Conservation (phyloP, 2,113 vertebrate species). For the Rhinopomastus cyanomelas region DNA sequence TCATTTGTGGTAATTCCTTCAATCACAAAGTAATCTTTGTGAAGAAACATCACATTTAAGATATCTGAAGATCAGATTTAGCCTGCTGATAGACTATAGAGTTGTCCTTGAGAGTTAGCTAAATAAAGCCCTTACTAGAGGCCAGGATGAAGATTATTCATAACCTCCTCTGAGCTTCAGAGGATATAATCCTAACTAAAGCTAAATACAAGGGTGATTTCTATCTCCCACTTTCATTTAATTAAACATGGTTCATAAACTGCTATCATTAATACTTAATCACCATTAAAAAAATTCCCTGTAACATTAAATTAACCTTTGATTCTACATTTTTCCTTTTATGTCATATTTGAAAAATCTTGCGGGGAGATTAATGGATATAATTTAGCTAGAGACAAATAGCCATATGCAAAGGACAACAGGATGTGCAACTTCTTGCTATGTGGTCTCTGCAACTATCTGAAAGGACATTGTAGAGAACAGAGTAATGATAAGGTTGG, state of each 20-base stretch:
- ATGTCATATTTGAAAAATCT: constrained; percentile 1
- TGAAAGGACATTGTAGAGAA: too few relatives aligned
- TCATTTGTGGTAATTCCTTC: not conserved
- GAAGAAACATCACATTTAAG: not conserved
- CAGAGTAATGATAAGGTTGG: too few relatives aligned
- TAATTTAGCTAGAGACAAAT: not conserved
- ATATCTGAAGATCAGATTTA: not conserved
- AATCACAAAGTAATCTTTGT: not conserved
- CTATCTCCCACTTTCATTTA: constrained; percentile 16
- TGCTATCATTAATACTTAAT: constrained; percentile 9
- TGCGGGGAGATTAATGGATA: not conserved
- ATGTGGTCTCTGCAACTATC: too few relatives aligned
- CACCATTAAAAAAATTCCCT: constrained; percentile 13
- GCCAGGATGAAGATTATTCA: not conserved
- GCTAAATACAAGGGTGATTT: constrained; percentile 17
- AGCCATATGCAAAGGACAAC: not conserved
- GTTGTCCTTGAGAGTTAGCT: not conserved
- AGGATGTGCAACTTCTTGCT: not conserved
- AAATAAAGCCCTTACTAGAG: not conserved
- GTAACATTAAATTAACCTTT: constrained; percentile 41
- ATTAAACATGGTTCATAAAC: constrained; percentile 36
- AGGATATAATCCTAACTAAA: not conserved
- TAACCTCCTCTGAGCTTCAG: not conserved
- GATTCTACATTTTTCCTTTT: constrained; percentile 26
- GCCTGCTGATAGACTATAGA: not conserved